phyloP scores from a whole-genome alignment of 2,113 vertebrate genomes.

The Oryzias celebensis region DNA sequence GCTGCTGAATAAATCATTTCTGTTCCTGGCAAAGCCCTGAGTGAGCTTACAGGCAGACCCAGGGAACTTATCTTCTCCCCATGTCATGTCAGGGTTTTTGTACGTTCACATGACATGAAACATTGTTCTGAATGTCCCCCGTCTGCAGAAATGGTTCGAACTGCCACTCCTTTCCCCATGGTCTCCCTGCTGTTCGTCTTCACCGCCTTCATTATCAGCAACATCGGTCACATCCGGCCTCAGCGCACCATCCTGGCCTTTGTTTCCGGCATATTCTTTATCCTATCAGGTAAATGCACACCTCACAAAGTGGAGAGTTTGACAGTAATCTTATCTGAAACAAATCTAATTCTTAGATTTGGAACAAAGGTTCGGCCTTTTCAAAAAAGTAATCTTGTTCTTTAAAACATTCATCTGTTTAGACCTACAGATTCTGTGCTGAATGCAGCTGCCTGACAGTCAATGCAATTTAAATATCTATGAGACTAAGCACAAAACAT shows the following conservation, averaged over 20 bases:
- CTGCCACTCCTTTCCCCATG: constrained; percentile 90
- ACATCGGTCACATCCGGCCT: constrained; percentile 88
- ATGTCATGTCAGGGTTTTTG: not conserved
- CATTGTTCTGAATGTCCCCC: not conserved
- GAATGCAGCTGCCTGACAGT: not conserved
- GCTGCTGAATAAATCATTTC: constrained; percentile 31
- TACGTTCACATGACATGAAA: not conserved
- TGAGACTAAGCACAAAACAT: no score
- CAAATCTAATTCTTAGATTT: no score
- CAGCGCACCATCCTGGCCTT: constrained; percentile 91
- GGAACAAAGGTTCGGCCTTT: no score
- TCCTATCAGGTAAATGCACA: constrained; percentile 80
- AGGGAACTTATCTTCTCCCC: no score
- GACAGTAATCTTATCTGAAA: no score
- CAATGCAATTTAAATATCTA: not conserved
- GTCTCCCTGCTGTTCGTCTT: constrained; percentile 92
- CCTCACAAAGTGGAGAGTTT: not conserved
- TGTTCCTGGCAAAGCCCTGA: not conserved
- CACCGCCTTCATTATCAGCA: constrained; percentile 90
- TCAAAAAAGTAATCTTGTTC: no score
- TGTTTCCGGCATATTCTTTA: constrained; percentile 91
- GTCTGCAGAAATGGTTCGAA: constrained; percentile 84
- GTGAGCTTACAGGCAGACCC: no score
- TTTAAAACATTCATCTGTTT: no score
- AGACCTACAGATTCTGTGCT: not conserved